Conservation (phyloP, 2,888 invertebrate genomes). For the Ectemnius lituratus region DNA sequence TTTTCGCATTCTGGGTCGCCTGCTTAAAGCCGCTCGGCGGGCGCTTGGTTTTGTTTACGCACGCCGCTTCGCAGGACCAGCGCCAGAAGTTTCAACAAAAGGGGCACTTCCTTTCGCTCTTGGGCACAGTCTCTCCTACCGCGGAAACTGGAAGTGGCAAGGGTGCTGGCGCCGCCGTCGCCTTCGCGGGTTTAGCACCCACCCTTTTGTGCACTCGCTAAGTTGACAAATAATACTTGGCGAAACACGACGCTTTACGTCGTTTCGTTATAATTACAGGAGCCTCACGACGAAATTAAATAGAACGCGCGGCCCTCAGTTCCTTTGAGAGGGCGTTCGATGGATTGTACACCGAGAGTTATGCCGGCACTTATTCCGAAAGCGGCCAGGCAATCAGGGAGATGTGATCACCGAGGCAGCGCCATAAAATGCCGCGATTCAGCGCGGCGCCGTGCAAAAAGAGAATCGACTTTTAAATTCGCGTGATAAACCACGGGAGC, state of each 20-base stretch:
- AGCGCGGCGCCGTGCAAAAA: not conserved
- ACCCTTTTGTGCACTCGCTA: constrained; percentile 26
- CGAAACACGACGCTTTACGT: constrained; percentile 44
- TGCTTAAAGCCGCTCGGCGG: constrained; percentile 20
- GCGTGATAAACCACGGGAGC: constrained; percentile 1
- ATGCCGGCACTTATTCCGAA: not conserved
- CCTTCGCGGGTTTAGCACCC: constrained; percentile 59
- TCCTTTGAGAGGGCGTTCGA: constrained; percentile 21
- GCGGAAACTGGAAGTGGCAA: constrained; percentile 38
- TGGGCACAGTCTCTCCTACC: constrained; percentile 36
- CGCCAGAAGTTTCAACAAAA: constrained; percentile 59
- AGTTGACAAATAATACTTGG: constrained; percentile 63
- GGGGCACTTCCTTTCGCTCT: constrained; percentile 54
- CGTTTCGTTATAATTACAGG: constrained; percentile 66
- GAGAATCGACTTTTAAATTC: constrained; percentile 10
- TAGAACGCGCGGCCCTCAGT: constrained; percentile 39
- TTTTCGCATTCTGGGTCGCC: not conserved
- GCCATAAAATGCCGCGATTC: not conserved
- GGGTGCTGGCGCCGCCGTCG: constrained; percentile 8
- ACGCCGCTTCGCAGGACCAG: constrained; percentile 40
- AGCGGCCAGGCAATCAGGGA: not conserved
- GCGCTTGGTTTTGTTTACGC: constrained; percentile 37
- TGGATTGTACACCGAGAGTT: not conserved
- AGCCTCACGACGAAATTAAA: constrained; percentile 67
- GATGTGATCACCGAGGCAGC: not conserved